A percentile compares a stretch with the other conserved stretches of the same genome.
Conservation (phyloP, 2,113 vertebrate genomes). For the Lepidothrix coronata region DNA sequence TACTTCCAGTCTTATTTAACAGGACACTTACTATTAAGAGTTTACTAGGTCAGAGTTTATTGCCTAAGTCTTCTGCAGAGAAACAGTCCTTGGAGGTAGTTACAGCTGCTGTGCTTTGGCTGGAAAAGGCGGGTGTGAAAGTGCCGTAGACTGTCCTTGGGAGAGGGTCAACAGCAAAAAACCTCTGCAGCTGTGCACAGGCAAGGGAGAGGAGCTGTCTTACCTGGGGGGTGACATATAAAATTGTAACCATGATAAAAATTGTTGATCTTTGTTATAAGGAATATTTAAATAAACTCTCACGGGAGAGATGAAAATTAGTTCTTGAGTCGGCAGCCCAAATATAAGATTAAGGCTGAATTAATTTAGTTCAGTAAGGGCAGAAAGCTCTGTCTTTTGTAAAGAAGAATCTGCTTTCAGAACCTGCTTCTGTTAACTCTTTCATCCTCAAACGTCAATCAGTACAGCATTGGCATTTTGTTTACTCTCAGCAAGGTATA, state of each 20-base stretch:
- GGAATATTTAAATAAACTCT: not conserved
- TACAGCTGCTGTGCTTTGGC: not conserved
- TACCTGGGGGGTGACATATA: not conserved
- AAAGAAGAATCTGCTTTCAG: not conserved
- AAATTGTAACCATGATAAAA: not conserved
- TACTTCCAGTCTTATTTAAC: not conserved
- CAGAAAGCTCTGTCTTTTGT: not conserved
- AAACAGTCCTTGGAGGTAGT: not conserved
- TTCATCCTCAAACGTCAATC: not conserved
- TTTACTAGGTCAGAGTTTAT: not conserved
- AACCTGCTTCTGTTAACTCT: not conserved
- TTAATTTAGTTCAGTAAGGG: not conserved
- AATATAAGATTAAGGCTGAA: not conserved
- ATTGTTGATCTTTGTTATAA: not conserved
- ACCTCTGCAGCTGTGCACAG: not conserved
- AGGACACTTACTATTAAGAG: not conserved
- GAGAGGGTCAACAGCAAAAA: not conserved
- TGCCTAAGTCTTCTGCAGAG: not conserved
- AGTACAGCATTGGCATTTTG: not conserved
- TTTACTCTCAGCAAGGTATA: not conserved
- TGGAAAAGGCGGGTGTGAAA: not conserved
- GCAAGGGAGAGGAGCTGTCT: not conserved
- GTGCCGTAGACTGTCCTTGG: not conserved
- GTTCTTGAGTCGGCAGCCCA: not conserved
- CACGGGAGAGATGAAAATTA: not conserved